phyloP scores from a whole-genome alignment of 2,113 vertebrate species.

The Stegostoma tigrinum region DNA sequence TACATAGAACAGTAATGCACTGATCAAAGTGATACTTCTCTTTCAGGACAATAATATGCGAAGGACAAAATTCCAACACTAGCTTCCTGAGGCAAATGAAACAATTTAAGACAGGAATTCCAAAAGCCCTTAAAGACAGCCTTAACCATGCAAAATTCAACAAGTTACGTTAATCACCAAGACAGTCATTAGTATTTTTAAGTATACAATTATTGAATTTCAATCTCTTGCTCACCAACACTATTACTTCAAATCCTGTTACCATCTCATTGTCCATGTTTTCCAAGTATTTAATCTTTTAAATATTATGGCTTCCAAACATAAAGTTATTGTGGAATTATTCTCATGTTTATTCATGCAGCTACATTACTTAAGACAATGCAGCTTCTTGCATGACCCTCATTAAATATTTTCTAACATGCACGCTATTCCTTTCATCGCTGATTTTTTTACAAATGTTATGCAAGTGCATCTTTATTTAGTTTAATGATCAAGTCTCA shows the following conservation, averaged over 20 bases:
- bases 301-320: not conserved
- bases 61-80: slow-evolving; percentile 3
- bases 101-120: not conserved
- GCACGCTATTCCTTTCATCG: not conserved
- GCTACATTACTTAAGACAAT: not conserved
- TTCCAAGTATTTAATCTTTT: not conserved
- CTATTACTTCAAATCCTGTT: not conserved
- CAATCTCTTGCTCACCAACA: not conserved
- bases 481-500: not conserved
- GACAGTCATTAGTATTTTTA: not conserved
- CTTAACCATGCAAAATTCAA: not conserved
- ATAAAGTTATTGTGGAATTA: not conserved
- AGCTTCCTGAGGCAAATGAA: not conserved
- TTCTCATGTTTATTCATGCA: not conserved
- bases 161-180: not conserved
- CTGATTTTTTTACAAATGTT: not conserved
- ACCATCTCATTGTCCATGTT: not conserved
- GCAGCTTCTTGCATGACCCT: not conserved
- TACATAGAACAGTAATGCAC: not conserved
- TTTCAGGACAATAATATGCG: not conserved
- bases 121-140: not conserved
- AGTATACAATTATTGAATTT: not conserved
- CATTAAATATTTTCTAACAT: not conserved
- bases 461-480: not conserved
- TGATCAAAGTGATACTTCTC: not conserved